Conservation (phyloP, 1,140 invertebrate genomes). For the Ruditapes philippinarum region DNA sequence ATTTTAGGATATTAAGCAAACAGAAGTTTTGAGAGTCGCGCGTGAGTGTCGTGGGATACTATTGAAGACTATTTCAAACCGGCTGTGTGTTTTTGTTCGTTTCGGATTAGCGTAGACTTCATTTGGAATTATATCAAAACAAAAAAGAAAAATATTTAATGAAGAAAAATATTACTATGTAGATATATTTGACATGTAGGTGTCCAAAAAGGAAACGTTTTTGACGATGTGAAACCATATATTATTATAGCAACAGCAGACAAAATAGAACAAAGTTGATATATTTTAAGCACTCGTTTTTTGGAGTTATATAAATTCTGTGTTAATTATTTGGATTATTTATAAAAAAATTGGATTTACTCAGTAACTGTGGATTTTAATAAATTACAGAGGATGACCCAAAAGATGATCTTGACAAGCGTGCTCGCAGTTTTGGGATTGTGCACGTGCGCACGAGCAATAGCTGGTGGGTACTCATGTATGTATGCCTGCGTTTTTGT, state of each 20-base stretch:
- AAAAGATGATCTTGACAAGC: neutral
- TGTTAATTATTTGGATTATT: neutral
- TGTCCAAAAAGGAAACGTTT: too few relatives aligned
- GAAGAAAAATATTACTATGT: too few relatives aligned
- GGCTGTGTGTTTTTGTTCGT: neutral
- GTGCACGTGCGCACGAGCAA: neutral
- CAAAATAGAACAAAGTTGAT: too few relatives aligned
- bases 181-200: too few relatives aligned
- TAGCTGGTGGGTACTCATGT: slow-evolving; percentile 52
- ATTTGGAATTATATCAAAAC: neutral
- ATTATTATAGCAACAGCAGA: too few relatives aligned
- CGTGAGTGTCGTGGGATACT: neutral
- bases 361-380: slow-evolving; percentile 7
- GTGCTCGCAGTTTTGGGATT: neutral
- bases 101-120: neutral
- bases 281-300: too few relatives aligned
- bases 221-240: neutral
- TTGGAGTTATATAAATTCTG: neutral
- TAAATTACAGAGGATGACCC: slow-evolving; percentile 21
- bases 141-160: too few relatives aligned
- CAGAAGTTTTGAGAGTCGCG: slow-evolving; percentile 21
- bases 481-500: slow-evolving; percentile 55
- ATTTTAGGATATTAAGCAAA: slow-evolving; percentile 32
- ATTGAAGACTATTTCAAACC: neutral
- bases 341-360: neutral